phyloP scores from a whole-genome alignment of 2,888 invertebrate species.

The Ornithoptera alexandrae region DNA sequence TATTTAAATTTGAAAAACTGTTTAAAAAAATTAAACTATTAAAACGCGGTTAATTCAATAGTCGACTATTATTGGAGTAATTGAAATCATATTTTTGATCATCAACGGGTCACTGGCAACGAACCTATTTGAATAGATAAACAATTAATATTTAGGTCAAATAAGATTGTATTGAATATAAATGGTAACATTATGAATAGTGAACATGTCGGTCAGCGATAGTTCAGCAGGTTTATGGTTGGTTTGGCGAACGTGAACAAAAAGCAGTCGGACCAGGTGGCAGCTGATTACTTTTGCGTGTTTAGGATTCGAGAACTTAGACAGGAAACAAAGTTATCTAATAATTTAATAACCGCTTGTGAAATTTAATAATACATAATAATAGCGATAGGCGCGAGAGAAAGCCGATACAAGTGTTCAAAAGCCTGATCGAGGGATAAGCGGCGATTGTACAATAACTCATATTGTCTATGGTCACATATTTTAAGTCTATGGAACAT shows the following conservation, averaged over 20 bases:
- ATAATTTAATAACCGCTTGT: constrained; percentile 24
- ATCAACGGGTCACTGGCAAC: constrained; percentile 17
- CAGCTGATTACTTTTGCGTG: constrained; percentile 1
- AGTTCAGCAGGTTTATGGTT: neutral
- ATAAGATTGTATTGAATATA: neutral
- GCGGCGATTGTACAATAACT: too few relatives aligned
- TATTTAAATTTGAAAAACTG: too few relatives aligned
- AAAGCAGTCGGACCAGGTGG: constrained; percentile 25
- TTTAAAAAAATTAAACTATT: too few relatives aligned
- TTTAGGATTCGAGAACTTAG: constrained; percentile 4
- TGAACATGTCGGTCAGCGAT: neutral
- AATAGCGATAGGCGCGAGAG: constrained; percentile 10
- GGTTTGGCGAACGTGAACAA: constrained; percentile 1
- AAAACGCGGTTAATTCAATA: too few relatives aligned
- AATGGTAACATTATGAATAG: neutral
- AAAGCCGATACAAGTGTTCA: constrained; percentile 13
- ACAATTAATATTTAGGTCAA: neutral
- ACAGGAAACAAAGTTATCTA: constrained; percentile 23
- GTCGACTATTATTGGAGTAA: too few relatives aligned
- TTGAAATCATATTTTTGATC: too few relatives aligned
- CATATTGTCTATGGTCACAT: too few relatives aligned
- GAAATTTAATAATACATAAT: constrained; percentile 29
- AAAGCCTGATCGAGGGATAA: neutral
- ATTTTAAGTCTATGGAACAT: too few relatives aligned
- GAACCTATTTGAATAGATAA: constrained; percentile 7